phyloP scores from a whole-genome alignment of 2,797 vertebrate genomes.

The Scarus forsteni region DNA sequence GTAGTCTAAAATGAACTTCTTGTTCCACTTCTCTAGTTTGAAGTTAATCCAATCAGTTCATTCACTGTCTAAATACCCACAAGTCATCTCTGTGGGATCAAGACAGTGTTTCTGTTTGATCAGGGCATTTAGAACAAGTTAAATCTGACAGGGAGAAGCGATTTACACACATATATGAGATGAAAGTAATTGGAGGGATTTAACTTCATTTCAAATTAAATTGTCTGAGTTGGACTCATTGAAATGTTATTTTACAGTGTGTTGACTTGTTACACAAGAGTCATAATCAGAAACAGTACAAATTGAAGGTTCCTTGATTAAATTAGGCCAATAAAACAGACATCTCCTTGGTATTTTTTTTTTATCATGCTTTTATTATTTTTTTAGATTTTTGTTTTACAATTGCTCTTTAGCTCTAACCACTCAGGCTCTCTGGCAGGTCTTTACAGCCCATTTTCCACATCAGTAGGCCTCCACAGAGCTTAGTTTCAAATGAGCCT shows the following conservation, averaged over 20 bases:
- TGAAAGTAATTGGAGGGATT: slow-evolving; percentile 15
- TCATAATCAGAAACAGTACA: neutral
- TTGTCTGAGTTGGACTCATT: neutral
- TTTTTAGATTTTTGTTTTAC: no score
- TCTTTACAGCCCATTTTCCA: slow-evolving; percentile 29
- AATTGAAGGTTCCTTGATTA: neutral
- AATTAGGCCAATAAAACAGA: neutral
- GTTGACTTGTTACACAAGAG: neutral
- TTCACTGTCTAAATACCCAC: slow-evolving; percentile 48
- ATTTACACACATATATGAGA: slow-evolving; percentile 5
- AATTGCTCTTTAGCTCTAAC: neutral
- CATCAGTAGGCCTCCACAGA: slow-evolving; percentile 31
- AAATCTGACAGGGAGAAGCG: slow-evolving; percentile 37
- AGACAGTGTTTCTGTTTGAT: slow-evolving; percentile 49
- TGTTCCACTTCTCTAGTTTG: neutral
- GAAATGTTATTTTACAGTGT: neutral
- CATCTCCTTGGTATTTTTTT: neutral
- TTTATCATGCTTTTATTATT: neutral
- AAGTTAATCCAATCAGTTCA: slow-evolving; percentile 5
- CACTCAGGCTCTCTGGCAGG: neutral
- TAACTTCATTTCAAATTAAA: neutral
- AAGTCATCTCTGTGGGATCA: slow-evolving; percentile 57
- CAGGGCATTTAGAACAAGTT: slow-evolving; percentile 33
- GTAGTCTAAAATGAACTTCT: neutral
- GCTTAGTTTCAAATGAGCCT: slow-evolving; percentile 26